These are phyloP conservation scores for Lucilia sericata DNA, from an alignment of 1,140 invertebrate species.

Conservation along the genomic window DNA sequence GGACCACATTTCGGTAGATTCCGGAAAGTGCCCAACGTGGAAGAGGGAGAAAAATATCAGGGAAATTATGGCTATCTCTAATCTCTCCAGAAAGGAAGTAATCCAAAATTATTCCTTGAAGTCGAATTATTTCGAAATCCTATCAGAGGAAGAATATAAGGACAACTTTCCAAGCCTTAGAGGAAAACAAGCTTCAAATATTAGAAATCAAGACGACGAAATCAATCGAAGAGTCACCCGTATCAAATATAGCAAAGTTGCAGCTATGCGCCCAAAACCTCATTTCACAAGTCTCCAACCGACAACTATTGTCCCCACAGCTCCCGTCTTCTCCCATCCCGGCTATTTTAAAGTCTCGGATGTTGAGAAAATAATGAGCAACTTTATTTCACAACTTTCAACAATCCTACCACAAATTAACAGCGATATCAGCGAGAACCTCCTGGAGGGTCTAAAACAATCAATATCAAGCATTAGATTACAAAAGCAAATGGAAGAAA, in stretches of 20 bases:
- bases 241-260: neutral
- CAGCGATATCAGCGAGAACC: neutral
- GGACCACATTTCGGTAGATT: neutral
- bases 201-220: neutral
- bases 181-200: neutral
- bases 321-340: neutral
- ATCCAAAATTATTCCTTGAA: neutral
- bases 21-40: too few species aligned
- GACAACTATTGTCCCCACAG: neutral
- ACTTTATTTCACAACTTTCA: neutral
- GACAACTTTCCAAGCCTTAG: neutral
- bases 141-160: neutral
- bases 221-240: neutral
- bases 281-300: neutral
- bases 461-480: neutral
- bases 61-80: neutral
- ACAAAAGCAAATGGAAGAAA: neutral
- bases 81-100: too few species aligned
- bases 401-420: neutral
- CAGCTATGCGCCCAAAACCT: neutral
- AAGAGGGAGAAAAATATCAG: neutral
- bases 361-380: neutral
- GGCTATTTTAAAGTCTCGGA: neutral
- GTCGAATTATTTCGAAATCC: neutral
- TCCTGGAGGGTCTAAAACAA: neutral